Base-by-base conservation (phyloP, 2,888 invertebrate species). In the Lepidochitona cinerea region DNA sequence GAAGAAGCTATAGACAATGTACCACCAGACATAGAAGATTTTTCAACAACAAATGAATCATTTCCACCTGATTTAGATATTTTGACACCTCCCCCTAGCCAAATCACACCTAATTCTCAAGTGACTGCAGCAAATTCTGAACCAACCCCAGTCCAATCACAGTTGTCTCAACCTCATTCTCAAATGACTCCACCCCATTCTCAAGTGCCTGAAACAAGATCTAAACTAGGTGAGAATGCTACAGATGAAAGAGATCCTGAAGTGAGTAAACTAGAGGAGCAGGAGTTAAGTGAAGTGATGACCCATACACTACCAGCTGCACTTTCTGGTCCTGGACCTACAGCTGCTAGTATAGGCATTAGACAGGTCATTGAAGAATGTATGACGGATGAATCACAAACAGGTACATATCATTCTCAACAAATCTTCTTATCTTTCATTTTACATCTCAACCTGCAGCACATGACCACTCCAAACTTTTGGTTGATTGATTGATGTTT, bases 321-420 rank as follows among this genome's bases (percentile, higher is more conserved):
- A 4, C 73, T 68, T 23, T 36, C 26, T n/a, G 65, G 71, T 35
- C 69, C 71, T 3, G 72, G 70, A 26, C 85, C 91, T 12, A 90
- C 91, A 83, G 93, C 96, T 81, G 94, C 94, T 3, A 94, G 95
- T 12, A 94, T 97, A 92, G 96, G 96, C 26, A 92, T 96, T 1
- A 94, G 92, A 0, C 92, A 92, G 59, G 92, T 92, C 12, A 91
- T 92, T 74, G 92, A 92, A 41, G 93, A 93, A 54, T 89, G 88
- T 78, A 73, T 88, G 70, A 77, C 76, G 18, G 79, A 78, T 35
- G 71, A 75, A 14, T 73, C 36, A 71, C 68, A 69, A 37, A 65
- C n/a, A n/a, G n/a, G n/a, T n/a, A n/a, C n/a, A n/a, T n/a, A n/a
- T n/a, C n/a, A n/a, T n/a, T n/a, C n/a, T n/a, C n/a, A n/a, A n/a